phyloP scores from a whole-genome alignment of 2,113 vertebrate species.

The Syngnathus floridae region DNA sequence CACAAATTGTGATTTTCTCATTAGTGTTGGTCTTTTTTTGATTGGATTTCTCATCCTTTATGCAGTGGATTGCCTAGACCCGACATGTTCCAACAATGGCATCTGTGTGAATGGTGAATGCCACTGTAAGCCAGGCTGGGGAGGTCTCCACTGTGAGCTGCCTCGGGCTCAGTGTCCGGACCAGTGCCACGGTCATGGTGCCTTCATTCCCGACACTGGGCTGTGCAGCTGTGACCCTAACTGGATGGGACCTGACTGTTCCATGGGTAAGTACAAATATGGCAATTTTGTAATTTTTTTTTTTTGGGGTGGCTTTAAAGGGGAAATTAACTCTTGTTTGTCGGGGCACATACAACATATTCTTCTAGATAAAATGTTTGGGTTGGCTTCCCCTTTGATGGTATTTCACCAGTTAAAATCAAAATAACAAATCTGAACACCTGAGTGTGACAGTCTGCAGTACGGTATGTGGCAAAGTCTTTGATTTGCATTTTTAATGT shows the following conservation, averaged over 20 bases:
- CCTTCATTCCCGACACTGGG: slow-evolving; percentile 89
- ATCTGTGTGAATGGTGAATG: slow-evolving; percentile 94
- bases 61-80: slow-evolving; percentile 92
- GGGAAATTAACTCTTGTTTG: too few relatives aligned
- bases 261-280: slow-evolving; percentile 77
- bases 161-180: slow-evolving; percentile 92
- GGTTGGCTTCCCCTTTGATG: too few relatives aligned
- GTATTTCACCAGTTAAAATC: too few relatives aligned
- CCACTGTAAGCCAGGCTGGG: slow-evolving; percentile 96
- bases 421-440: neutral
- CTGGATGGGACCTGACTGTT: slow-evolving; percentile 99
- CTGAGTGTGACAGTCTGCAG: neutral
- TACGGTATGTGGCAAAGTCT: neutral
- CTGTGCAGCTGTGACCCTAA: slow-evolving; percentile 95
- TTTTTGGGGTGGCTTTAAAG: too few relatives aligned
- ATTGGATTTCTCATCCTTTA: slow-evolving; percentile 10
- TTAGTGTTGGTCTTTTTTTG: slow-evolving; percentile 10
- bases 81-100: slow-evolving; percentile 90
- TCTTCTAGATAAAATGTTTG: too few relatives aligned
- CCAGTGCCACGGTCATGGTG: slow-evolving; percentile 93
- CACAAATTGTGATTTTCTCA: slow-evolving; percentile 14
- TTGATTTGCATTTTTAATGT: neutral
- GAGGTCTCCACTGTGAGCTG: slow-evolving; percentile 89
- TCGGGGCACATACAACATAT: too few relatives aligned
- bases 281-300: too few relatives aligned